phyloP scores from a whole-genome alignment of 2,888 invertebrate genomes.

The Timandra comae region DNA sequence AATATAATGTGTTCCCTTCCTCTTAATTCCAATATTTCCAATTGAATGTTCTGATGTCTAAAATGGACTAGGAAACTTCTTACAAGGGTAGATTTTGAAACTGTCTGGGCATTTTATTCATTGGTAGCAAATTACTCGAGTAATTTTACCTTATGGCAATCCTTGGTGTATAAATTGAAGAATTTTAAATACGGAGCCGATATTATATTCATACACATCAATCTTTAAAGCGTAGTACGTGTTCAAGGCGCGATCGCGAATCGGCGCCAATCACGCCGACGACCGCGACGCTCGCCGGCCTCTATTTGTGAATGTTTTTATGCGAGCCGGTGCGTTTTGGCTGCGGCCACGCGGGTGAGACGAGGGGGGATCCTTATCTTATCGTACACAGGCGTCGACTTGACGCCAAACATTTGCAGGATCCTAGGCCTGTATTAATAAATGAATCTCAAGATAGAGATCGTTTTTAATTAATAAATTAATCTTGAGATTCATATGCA shows the following conservation, averaged over 20 bases:
- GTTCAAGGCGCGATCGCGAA: conserved; percentile 35
- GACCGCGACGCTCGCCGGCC: conserved; percentile 32
- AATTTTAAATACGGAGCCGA: conserved; percentile 22
- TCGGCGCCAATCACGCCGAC: conserved; percentile 33
- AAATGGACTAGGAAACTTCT: too few species aligned
- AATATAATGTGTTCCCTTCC: too few species aligned
- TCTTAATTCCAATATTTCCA: too few species aligned
- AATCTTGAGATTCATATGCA: too few species aligned
- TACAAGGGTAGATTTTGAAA: too few species aligned
- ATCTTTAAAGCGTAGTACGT: conserved; percentile 34
- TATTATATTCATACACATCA: conserved; percentile 44
- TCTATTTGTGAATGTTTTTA: conserved; percentile 60
- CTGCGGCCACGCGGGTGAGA: conserved; percentile 18
- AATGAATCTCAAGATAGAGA: too few species aligned
- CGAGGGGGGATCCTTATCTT: conserved; percentile 35
- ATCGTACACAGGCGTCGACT: conserved; percentile 46
- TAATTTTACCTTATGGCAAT: too few species aligned
- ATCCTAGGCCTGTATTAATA: too few species aligned
- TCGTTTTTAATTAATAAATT: too few species aligned
- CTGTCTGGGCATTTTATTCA: too few species aligned
- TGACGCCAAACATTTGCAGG: conserved; percentile 39
- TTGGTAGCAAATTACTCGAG: too few species aligned
- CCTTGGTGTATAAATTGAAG: conserved; percentile 23
- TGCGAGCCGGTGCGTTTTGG: conserved; percentile 43
- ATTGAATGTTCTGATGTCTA: too few species aligned